Percentiles rank a stretch among this genome's conserved stretches.
phyloP scores from a whole-genome alignment of 1,140 invertebrate genomes.

The Chrysopa pallens region DNA sequence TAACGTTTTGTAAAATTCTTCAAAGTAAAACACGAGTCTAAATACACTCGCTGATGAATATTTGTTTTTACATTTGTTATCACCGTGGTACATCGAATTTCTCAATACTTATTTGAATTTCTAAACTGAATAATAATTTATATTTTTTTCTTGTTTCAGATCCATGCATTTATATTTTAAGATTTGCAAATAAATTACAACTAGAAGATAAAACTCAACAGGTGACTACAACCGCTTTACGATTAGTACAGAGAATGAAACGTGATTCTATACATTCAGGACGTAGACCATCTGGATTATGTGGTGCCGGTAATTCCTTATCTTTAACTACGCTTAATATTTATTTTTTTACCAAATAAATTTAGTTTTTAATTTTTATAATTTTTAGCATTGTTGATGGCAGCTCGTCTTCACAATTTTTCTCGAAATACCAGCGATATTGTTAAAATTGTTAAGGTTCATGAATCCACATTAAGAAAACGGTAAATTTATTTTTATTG shows the following conservation, averaged over 20 bases:
- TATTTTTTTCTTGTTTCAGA: conserved; percentile 44
- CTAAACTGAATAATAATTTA: too few species aligned
- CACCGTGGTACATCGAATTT: too few species aligned
- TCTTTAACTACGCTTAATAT: not conserved
- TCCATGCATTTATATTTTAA: conserved; percentile 84
- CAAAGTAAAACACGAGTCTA: too few species aligned
- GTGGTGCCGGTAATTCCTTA: conserved; percentile 63
- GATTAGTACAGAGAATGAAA: conserved; percentile 94
- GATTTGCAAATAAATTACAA: conserved; percentile 87
- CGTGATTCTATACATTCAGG: conserved; percentile 94
- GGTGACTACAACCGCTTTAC: conserved; percentile 84
- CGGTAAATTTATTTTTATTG: conserved; percentile 27
- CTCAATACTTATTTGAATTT: too few species aligned
- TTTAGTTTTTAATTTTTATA: conserved; percentile 3
- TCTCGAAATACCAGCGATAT: conserved; percentile 74
- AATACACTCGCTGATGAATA: too few species aligned
- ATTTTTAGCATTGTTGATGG: conserved; percentile 73
- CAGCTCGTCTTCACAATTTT: conserved; percentile 83
- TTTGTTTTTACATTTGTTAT: too few species aligned
- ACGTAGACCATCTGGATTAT: conserved; percentile 84
- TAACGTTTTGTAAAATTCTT: too few species aligned
- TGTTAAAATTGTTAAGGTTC: conserved; percentile 89
- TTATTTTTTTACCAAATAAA: conserved; percentile 2
- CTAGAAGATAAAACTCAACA: conserved; percentile 84
- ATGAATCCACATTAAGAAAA: conserved; percentile 84